Percentiles rank a stretch among this genome's conserved stretches.
Evolutionary conservation across 2,113 vertebrate species (phyloP).

Genomic region (Pygathrix nemaeus): DNA sequence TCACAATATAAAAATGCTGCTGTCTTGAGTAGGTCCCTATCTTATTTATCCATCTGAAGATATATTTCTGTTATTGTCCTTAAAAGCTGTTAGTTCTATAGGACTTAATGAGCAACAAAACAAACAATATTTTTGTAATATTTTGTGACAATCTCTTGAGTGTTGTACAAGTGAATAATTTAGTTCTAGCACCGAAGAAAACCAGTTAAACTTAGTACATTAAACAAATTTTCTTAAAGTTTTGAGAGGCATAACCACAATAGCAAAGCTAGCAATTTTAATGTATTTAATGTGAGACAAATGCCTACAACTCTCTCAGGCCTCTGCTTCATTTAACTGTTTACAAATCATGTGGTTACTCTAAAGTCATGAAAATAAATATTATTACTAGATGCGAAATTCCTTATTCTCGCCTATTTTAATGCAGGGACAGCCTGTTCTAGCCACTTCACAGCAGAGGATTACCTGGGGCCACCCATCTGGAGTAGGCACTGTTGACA

Average conservation of each 20-base stretch:
- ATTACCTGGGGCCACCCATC: slow-evolving; percentile 22
- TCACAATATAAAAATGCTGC: background rate
- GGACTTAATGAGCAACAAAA: background rate
- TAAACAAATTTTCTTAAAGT: background rate
- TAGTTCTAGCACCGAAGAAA: slow-evolving; percentile 28
- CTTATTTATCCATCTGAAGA: background rate
- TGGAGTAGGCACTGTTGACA: background rate
- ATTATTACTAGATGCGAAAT: slow-evolving; percentile 4
- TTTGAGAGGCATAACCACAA: background rate
- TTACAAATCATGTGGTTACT: slow-evolving; percentile 37
- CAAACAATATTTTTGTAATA: background rate
- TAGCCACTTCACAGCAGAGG: background rate
- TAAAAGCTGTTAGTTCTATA: background rate
- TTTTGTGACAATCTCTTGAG: background rate
- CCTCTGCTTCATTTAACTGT: slow-evolving; percentile 13
- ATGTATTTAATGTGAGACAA: background rate
- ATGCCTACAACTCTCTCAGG: background rate
- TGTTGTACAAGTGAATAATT: background rate
- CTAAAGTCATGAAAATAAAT: slow-evolving; percentile 54
- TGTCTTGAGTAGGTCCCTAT: background rate
- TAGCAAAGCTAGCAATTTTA: background rate
- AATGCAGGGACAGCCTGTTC: slow-evolving; percentile 39
- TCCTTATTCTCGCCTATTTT: slow-evolving; percentile 29
- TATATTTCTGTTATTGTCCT: background rate
- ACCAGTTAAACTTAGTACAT: background rate